phyloP scores from a whole-genome alignment of 2,797 vertebrate genomes.

The Sus cebifrons region DNA sequence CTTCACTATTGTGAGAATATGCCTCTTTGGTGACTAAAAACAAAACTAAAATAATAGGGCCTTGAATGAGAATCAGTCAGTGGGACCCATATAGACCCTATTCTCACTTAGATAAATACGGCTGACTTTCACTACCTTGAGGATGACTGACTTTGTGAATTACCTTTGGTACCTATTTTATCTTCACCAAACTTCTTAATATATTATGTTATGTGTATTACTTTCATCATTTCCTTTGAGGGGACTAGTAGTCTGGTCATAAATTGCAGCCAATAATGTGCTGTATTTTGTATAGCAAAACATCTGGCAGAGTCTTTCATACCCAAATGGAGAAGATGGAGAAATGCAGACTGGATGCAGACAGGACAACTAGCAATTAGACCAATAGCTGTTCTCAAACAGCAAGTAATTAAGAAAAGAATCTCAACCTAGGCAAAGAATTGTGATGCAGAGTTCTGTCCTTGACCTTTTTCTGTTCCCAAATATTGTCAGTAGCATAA shows the following conservation, averaged over 20 bases:
- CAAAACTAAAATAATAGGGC: constrained; percentile 17
- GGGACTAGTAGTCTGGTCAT: neutral
- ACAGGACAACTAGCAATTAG: neutral
- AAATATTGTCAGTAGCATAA: constrained; percentile 12
- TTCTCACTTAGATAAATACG: neutral
- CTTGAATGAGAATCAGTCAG: constrained; percentile 43
- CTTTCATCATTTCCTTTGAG: constrained; percentile 38
- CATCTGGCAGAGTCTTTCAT: neutral
- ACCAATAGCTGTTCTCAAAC: neutral
- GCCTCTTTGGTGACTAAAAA: constrained; percentile 11
- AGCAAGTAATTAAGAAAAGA: neutral
- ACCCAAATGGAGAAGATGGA: neutral
- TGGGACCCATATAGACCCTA: neutral
- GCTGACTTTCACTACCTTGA: neutral
- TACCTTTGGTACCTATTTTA: neutral
- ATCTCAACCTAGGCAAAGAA: constrained; percentile 44
- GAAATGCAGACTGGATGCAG: neutral
- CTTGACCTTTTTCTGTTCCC: constrained; percentile 25
- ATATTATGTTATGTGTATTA: neutral
- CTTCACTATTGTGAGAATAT: neutral
- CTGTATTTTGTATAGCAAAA: neutral
- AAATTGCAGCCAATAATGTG: neutral
- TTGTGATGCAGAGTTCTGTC: neutral
- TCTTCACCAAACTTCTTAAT: constrained; percentile 42
- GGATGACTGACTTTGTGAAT: constrained; percentile 1